Conservation (phyloP, 2,888 invertebrate genomes). For the Acheta domesticus region DNA sequence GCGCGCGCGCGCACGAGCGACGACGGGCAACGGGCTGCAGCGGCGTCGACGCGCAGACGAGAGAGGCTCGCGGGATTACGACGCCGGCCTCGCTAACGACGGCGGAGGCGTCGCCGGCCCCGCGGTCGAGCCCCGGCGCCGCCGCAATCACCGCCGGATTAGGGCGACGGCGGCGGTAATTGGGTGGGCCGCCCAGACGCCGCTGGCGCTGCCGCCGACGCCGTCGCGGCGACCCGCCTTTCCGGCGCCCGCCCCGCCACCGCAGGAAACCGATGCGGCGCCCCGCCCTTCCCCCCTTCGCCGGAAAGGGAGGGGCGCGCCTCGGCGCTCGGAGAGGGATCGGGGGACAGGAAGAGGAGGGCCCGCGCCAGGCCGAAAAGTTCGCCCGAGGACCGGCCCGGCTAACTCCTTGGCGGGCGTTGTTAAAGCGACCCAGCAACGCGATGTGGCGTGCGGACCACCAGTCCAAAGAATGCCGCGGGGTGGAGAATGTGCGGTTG, state of each 20-base stretch:
- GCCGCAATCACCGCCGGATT: conserved; percentile 9
- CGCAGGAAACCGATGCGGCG: not conserved
- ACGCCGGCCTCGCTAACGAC: not conserved
- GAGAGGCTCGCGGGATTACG: not conserved
- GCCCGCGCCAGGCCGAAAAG: too few relatives aligned
- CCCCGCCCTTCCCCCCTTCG: too few relatives aligned
- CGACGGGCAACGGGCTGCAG: not conserved
- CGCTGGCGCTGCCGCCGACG: not conserved
- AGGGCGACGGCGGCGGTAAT: not conserved
- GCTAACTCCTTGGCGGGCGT: too few relatives aligned
- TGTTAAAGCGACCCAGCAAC: too few relatives aligned
- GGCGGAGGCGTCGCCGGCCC: not conserved
- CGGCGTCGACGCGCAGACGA: not conserved
- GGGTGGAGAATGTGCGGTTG: too few relatives aligned
- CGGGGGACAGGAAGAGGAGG: not conserved
- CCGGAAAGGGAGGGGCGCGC: not conserved
- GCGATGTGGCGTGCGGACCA: too few relatives aligned
- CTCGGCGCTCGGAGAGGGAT: not conserved
- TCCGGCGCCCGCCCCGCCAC: not conserved
- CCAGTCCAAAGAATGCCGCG: too few relatives aligned
- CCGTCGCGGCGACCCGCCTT: not conserved
- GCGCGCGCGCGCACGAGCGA: not conserved
- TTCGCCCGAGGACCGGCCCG: too few relatives aligned
- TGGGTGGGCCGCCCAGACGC: not conserved
- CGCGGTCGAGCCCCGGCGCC: not conserved